Percentiles rank a stretch among this genome's conserved stretches.
phyloP scores from a whole-genome alignment of 92 coral and sea anemone genomes.

The Palythoa heliodiscus region DNA sequence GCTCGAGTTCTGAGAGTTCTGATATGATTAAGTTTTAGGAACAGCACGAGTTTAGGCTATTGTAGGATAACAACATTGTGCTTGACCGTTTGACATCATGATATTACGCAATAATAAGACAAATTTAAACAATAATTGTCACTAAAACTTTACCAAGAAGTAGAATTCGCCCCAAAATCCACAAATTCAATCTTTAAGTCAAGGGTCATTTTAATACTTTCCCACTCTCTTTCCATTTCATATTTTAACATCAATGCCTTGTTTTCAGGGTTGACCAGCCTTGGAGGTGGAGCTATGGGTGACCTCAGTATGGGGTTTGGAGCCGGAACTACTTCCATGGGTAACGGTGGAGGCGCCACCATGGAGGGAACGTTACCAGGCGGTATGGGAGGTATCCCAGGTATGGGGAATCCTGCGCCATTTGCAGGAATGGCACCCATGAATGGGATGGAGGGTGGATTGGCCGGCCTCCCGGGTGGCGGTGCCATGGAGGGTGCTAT shows the following conservation, averaged over 20 bases:
- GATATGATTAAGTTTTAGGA: no score
- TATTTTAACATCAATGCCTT: background rate
- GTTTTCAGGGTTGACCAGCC: slow-evolving; percentile 34
- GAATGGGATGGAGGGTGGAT: slow-evolving; percentile 40
- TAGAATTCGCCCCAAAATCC: no score
- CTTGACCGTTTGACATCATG: no score
- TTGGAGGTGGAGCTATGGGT: slow-evolving; percentile 68
- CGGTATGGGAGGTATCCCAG: slow-evolving; percentile 60
- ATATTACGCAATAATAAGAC: no score
- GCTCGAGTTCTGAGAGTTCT: no score
- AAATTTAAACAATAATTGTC: no score
- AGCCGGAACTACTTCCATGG: slow-evolving; percentile 82
- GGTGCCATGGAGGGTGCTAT: slow-evolving; percentile 31
- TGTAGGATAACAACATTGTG: no score
- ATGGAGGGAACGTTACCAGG: slow-evolving; percentile 80
- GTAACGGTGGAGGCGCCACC: slow-evolving; percentile 86
- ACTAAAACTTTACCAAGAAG: no score
- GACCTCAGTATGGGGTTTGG: slow-evolving; percentile 87
- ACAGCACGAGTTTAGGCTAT: no score
- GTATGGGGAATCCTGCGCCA: slow-evolving; percentile 51
- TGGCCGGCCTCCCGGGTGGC: slow-evolving; percentile 20
- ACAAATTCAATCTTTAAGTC: no score
- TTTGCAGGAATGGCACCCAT: slow-evolving; percentile 38
- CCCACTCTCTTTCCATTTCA: no score
- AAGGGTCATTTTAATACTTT: no score